Percentiles rank a stretch among this genome's conserved stretches.
Conservation (phyloP, 2,888 invertebrate genomes). For the Diplolepis rosae region DNA sequence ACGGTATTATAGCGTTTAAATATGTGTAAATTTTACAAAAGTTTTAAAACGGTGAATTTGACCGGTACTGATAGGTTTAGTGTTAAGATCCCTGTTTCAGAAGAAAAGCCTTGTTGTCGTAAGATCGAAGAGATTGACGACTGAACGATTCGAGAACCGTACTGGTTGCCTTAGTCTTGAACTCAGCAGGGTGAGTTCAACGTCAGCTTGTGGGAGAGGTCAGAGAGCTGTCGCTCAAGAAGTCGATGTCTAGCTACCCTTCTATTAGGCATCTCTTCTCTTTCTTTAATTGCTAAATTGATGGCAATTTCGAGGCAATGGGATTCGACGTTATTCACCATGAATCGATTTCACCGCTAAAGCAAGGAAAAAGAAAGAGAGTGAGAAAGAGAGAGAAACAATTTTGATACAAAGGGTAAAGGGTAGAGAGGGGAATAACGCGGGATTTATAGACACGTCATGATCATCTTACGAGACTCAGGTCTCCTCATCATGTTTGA, state of each 20-base stretch:
- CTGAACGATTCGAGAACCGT: slow-evolving; percentile 44
- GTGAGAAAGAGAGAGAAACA: slow-evolving; percentile 15
- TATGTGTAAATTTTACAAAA: too few species aligned
- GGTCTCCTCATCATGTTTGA: slow-evolving; percentile 17
- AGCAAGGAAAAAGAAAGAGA: not conserved
- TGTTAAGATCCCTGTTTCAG: not conserved
- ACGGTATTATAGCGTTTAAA: too few species aligned
- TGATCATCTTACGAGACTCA: slow-evolving; percentile 29
- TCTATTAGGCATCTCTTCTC: slow-evolving; percentile 68
- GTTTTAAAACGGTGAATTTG: too few species aligned
- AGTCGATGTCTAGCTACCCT: slow-evolving; percentile 71
- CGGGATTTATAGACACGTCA: slow-evolving; percentile 61
- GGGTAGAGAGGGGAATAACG: slow-evolving; percentile 16
- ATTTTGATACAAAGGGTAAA: not conserved
- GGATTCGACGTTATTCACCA: slow-evolving; percentile 42
- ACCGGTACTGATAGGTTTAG: too few species aligned
- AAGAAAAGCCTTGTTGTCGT: slow-evolving; percentile 32
- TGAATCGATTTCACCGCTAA: slow-evolving; percentile 33
- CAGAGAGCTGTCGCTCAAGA: slow-evolving; percentile 72
- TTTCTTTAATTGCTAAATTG: slow-evolving; percentile 73
- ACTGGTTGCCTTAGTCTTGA: slow-evolving; percentile 20
- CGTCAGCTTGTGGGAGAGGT: slow-evolving; percentile 65
- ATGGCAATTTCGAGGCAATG: slow-evolving; percentile 67
- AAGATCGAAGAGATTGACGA: not conserved
- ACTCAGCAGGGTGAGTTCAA: slow-evolving; percentile 34